phyloP scores from a whole-genome alignment of 2,113 vertebrate species.

The Todiramphus chloris region DNA sequence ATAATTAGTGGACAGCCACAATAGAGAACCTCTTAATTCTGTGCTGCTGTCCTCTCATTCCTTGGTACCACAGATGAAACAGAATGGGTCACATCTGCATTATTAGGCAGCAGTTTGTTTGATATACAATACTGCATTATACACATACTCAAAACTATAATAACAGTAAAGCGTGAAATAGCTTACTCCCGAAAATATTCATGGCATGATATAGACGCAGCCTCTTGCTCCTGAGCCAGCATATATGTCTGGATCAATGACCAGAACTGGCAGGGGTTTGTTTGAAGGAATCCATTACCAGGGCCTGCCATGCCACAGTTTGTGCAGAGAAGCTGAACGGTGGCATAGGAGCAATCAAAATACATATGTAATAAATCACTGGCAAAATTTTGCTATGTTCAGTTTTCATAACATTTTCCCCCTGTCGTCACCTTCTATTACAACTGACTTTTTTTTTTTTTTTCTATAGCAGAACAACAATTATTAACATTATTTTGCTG shows the following conservation, averaged over 20 bases:
- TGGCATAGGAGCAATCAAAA: not conserved
- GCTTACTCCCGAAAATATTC: conserved; percentile 50
- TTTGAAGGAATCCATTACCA: not conserved
- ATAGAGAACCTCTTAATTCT: conserved; percentile 58
- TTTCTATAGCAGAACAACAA: not conserved
- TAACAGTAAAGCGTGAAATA: conserved; percentile 48
- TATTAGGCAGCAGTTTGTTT: conserved; percentile 49
- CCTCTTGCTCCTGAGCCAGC: not conserved
- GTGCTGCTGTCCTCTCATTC: conserved; percentile 10
- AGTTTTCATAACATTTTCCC: not conserved
- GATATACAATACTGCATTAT: conserved; percentile 32
- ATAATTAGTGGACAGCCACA: conserved; percentile 52
- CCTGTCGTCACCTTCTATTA: not conserved
- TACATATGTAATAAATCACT: not conserved
- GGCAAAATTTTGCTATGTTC: not conserved
- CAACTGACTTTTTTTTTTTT: not conserved
- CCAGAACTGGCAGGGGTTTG: not conserved
- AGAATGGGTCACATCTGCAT: conserved; percentile 58
- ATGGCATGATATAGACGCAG: not conserved
- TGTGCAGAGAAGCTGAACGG: conserved; percentile 12
- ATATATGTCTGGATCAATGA: not conserved
- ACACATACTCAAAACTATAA: conserved; percentile 38
- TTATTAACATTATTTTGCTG: conserved; percentile 62
- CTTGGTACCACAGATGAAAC: conserved; percentile 20
- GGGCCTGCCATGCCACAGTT: not conserved